Evolutionary conservation across 2,797 vertebrate species (phyloP), one percentile per base, ranked within the genome.

Genomic region (Pangasius krempfi): DNA sequence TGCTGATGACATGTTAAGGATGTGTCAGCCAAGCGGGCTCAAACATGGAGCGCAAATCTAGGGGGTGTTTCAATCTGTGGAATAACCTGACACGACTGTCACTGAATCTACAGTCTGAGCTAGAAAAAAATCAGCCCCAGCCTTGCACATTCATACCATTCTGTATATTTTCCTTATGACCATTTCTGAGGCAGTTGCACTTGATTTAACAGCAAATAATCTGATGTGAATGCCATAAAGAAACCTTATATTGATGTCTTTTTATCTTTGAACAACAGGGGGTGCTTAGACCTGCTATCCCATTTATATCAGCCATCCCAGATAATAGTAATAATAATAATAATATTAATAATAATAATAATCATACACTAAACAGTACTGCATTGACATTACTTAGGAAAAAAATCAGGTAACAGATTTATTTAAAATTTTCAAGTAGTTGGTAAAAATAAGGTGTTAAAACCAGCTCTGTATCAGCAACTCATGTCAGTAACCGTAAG

Each of bases 1-100:
- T 18, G 37, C 58, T 83, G 37, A 83, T 27, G 80, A 83, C 14
- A 40, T 30, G 33, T 44, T 83, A 64, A 47, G 80, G 58, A 82
- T 64, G 12, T 62, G 80, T 83, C 80, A 62, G 37, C 37, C 37
- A 64, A 83, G 25, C 18, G 25, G 80, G 80, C 58, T 62, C 58
- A 64, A 44, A 83, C 25, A 44, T 18, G 37, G 58, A 27, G 80
- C 58, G 25, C 13, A 83, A 44, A 62, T 64, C 33, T 27, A 82
- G 22, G 12, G 22, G 80, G 40, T 44, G 40, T 83, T 64, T 47
- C 25, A 80, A 30, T 22, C 80, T 44, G 22, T 4, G 58, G 37
- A 62, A 64, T 27, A 83, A 83, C 25, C 37, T n/a, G 40, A 62
- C 30, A 40, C 0, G 56, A 40, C 60, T 30, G 40, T 64, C 25